phyloP scores from a whole-genome alignment of 1,140 invertebrate species.

The Sesamia nonagrioides region DNA sequence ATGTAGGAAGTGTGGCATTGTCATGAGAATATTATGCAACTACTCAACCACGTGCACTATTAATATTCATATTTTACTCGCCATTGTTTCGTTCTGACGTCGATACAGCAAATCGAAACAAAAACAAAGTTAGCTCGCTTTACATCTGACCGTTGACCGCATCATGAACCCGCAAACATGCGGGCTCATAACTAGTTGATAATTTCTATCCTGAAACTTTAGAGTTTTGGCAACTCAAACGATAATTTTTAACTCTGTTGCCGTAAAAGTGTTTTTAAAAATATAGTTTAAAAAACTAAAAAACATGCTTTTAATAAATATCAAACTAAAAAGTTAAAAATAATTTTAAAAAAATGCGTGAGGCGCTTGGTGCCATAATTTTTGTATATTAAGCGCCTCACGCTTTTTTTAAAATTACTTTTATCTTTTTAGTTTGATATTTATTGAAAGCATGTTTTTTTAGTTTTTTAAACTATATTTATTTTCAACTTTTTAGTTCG shows the following conservation, averaged over 20 bases:
- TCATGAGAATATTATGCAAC: conserved; percentile 45
- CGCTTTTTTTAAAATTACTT: too few species aligned
- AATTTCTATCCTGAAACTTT: not conserved
- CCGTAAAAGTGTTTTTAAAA: not conserved
- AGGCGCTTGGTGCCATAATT: too few species aligned
- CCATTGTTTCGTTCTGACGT: conserved; percentile 40
- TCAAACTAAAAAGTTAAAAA: too few species aligned
- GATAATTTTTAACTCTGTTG: not conserved
- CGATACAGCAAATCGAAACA: not conserved
- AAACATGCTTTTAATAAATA: too few species aligned
- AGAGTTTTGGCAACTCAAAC: not conserved
- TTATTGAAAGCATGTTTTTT: too few species aligned
- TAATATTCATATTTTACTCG: conserved; percentile 42
- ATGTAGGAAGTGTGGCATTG: conserved; percentile 19
- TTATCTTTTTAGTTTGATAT: too few species aligned
- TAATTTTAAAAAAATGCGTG: too few species aligned
- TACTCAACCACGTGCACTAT: conserved; percentile 33
- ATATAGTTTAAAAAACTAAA: too few species aligned
- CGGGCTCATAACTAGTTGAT: conserved; percentile 1
- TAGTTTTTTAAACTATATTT: too few species aligned
- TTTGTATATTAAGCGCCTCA: too few species aligned
- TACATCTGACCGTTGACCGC: conserved; percentile 42
- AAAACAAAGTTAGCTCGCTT: not conserved
- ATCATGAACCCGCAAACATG: conserved; percentile 13
- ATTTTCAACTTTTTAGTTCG: too few species aligned